Percentiles rank a stretch among this genome's conserved stretches.
Conservation (phyloP, 1,140 invertebrate genomes). For the Nomia melanderi region DNA sequence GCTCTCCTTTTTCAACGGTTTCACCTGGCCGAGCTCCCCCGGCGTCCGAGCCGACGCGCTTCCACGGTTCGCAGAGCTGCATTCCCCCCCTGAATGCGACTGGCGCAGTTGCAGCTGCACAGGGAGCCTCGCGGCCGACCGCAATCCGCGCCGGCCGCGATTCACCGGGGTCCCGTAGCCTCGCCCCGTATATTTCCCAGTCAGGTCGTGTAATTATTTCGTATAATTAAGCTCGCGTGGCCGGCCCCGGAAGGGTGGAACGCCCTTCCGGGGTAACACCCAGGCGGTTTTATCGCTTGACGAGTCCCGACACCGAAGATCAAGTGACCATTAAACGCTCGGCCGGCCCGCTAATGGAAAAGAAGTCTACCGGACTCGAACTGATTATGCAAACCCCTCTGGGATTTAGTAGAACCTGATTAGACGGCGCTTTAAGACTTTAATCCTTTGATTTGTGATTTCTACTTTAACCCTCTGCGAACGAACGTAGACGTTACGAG, state of each 20-base stretch:
- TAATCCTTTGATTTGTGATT: too few relatives aligned
- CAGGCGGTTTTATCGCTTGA: slow-evolving; percentile 9
- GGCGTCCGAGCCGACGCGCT: slow-evolving; percentile 21
- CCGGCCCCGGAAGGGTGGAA: slow-evolving; percentile 4
- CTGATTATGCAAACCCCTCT: too few relatives aligned
- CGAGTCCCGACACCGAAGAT: neutral
- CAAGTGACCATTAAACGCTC: neutral
- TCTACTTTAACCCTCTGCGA: too few relatives aligned
- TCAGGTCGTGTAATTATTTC: slow-evolving; percentile 63
- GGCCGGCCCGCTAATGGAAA: too few relatives aligned
- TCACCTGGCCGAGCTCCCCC: neutral
- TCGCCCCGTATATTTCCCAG: slow-evolving; percentile 44
- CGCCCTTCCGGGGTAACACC: neutral
- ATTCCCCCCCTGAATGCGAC: slow-evolving; percentile 20
- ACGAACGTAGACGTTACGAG: too few relatives aligned
- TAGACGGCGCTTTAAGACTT: too few relatives aligned
- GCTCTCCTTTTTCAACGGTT: slow-evolving; percentile 44
- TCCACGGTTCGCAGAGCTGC: slow-evolving; percentile 33
- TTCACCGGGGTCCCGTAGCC: slow-evolving; percentile 37
- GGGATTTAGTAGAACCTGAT: too few relatives aligned
- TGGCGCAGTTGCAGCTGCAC: slow-evolving; percentile 44
- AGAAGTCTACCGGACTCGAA: too few relatives aligned
- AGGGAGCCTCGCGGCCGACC: slow-evolving; percentile 50
- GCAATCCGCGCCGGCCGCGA: slow-evolving; percentile 59
- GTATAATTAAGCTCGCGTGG: slow-evolving; percentile 62